Base-by-base conservation (phyloP, 2,113 vertebrate genomes). In the Athene cunicularia region DNA sequence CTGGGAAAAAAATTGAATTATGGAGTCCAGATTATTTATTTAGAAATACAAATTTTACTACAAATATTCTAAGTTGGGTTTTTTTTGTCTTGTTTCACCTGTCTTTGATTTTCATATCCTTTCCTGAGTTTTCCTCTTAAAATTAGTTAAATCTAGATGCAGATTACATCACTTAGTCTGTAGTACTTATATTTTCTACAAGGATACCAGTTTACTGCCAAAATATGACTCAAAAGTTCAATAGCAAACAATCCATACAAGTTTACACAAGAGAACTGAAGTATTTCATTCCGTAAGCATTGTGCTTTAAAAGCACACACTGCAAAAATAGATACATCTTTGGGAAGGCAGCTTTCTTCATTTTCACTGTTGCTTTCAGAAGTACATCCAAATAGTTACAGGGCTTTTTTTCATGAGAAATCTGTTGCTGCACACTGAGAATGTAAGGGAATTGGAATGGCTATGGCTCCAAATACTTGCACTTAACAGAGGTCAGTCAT, bases 201-300 rank as follows among this genome's bases (percentile, higher is more conserved):
- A 93, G 64, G 72, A 91, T 95, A 96, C 77, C 60, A 75, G 81
- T 97, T 95, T 95, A 75, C 58, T 97, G 86, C 93, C 77, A 86
- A 98, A 97, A 58, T 73, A 81, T 97, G 96, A 97, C 96, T 98
- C 94, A 39, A 88, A 96, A 96, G 85, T 96, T 97, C 85, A 96
- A 93, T 93, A 97, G 89, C 94, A 98, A 97, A 93, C 91, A 97
- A 96, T 96, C 82, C 96, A 80, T 89, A 86, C 84, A 95, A 95
- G 96, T 97, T 98, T 98, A 96, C 59, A 87, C 81, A 94, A 86
- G 93, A 97, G 90, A 97, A 73, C 73, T 64, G 84, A 94, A 97
- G 90, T 96, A 97, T 94, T 97, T 92, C 37, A 67, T 88, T 96
- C 80, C 45, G 3, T 96, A 95, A 95, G 97, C 87, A 96, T 73